Evolutionary conservation across 2,113 vertebrate species (phyloP).

Genomic region (Bubo scandiacus): DNA sequence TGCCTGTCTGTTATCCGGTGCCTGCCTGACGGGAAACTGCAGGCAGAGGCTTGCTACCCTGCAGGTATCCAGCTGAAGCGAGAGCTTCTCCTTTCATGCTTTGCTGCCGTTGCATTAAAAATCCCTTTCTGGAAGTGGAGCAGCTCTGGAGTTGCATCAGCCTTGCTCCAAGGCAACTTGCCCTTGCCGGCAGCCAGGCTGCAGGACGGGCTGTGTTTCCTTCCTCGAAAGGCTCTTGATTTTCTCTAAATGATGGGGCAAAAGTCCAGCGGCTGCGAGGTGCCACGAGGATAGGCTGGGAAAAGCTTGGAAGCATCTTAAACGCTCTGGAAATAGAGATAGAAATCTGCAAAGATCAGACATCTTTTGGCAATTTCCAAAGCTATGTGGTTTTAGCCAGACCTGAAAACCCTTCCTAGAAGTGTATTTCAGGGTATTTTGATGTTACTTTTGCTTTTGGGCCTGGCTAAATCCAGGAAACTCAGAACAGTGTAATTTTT

Average conservation of each 20-base stretch:
- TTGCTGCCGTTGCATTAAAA: background rate
- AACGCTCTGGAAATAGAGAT: conserved; percentile 15
- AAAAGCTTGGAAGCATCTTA: background rate
- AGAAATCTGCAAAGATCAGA: conserved; percentile 56
- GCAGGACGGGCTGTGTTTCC: background rate
- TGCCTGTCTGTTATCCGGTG: background rate
- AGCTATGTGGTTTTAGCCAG: conserved; percentile 19
- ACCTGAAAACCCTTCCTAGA: conserved; percentile 32
- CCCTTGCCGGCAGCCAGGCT: background rate
- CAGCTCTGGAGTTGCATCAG: background rate
- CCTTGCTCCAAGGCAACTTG: background rate
- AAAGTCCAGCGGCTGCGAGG: background rate
- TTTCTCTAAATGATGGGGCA: background rate
- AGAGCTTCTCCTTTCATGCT: background rate
- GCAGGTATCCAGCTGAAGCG: background rate
- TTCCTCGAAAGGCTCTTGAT: background rate
- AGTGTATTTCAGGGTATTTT: conserved; percentile 37
- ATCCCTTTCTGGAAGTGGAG: background rate
- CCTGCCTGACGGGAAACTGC: background rate
- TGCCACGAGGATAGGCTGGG: background rate
- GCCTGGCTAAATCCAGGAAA: conserved; percentile 44
- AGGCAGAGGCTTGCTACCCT: background rate
- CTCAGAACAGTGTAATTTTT: background rate
- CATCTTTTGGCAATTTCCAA: conserved; percentile 14
- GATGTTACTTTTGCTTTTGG: conserved; percentile 47